A percentile compares a stretch with the other conserved stretches of the same genome.
These are phyloP conservation scores for Nerophis lumbriciformis DNA, from an alignment of 2,113 vertebrate species.

Conservation along the genomic window DNA sequence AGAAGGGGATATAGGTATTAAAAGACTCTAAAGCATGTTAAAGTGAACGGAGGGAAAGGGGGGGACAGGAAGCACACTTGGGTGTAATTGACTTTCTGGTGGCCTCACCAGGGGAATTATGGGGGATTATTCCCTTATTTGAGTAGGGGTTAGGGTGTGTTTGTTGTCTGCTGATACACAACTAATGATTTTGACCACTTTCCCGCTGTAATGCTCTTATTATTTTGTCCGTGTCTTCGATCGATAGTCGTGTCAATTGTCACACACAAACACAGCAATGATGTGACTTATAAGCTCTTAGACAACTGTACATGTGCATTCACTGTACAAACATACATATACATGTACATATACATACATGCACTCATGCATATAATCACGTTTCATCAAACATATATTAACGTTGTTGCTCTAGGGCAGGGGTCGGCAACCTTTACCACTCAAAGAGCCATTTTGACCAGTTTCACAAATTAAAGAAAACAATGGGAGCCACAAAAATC, in stretches of 20 bases:
- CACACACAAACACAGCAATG: slow-evolving; percentile 8
- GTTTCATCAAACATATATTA: too few species aligned
- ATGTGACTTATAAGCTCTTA: slow-evolving; percentile 24
- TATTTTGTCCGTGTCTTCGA: slow-evolving; percentile 17
- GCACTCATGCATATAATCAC: too few species aligned
- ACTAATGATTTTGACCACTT: background rate
- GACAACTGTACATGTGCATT: too few species aligned
- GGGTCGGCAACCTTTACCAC: too few species aligned
- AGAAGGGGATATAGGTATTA: slow-evolving; percentile 28
- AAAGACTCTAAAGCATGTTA: slow-evolving; percentile 26
- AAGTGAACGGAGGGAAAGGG: slow-evolving; percentile 30
- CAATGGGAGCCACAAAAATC: too few species aligned
- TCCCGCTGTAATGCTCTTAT: background rate
- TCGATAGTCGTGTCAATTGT: slow-evolving; percentile 21
- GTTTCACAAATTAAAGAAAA: too few species aligned
- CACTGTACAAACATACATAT: too few species aligned
- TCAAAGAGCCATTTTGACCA: too few species aligned
- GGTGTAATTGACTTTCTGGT: slow-evolving; percentile 45
- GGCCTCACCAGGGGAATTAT: slow-evolving; percentile 47
- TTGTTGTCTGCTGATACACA: slow-evolving; percentile 20
- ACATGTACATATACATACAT: too few species aligned
- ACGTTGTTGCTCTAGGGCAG: too few species aligned
- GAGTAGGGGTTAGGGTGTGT: background rate
- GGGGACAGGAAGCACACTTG: slow-evolving; percentile 39
- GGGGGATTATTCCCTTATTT: slow-evolving; percentile 19